Percentiles rank a stretch among this genome's conserved stretches.
Conservation (phyloP, 2,888 invertebrate species). For the Gari tellinella region DNA sequence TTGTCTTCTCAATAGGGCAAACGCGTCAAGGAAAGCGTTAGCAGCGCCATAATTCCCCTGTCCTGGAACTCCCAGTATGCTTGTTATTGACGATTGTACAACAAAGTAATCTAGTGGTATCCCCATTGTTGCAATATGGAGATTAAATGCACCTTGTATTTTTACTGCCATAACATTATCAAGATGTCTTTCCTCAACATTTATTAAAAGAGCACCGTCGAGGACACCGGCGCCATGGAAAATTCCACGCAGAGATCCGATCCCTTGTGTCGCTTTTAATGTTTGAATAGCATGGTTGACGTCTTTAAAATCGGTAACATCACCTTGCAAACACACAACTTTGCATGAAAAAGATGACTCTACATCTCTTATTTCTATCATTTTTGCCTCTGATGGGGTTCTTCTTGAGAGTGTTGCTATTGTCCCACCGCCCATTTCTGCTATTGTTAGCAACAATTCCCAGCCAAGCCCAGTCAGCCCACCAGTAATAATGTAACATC, state of each 20-base stretch:
- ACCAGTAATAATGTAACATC: slow-evolving; percentile 62
- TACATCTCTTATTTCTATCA: slow-evolving; percentile 39
- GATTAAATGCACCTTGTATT: slow-evolving; percentile 66
- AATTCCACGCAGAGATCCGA: slow-evolving; percentile 52
- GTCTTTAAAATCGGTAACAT: slow-evolving; percentile 50
- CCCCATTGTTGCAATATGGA: slow-evolving; percentile 59
- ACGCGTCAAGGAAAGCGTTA: slow-evolving; percentile 67
- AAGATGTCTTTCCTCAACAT: slow-evolving; percentile 45
- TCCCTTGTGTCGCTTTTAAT: slow-evolving; percentile 26
- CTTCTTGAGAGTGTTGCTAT: slow-evolving; percentile 58
- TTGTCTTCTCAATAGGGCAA: slow-evolving; percentile 59
- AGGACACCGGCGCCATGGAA: slow-evolving; percentile 66
- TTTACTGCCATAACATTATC: slow-evolving; percentile 46
- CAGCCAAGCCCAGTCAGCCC: slow-evolving; percentile 71
- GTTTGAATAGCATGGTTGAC: slow-evolving; percentile 42
- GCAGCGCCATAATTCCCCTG: slow-evolving; percentile 73
- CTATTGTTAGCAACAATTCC: slow-evolving; percentile 57
- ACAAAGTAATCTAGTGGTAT: slow-evolving; percentile 67
- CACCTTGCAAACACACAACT: slow-evolving; percentile 53
- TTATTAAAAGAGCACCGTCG: slow-evolving; percentile 35
- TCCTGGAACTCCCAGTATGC: slow-evolving; percentile 65
- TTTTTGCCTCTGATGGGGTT: slow-evolving; percentile 27
- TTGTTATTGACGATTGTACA: slow-evolving; percentile 69
- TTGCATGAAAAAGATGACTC: slow-evolving; percentile 25
- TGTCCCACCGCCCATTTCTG: slow-evolving; percentile 60